Conservation (phyloP, 1,140 invertebrate species). For the Drosophila seguyi region DNA sequence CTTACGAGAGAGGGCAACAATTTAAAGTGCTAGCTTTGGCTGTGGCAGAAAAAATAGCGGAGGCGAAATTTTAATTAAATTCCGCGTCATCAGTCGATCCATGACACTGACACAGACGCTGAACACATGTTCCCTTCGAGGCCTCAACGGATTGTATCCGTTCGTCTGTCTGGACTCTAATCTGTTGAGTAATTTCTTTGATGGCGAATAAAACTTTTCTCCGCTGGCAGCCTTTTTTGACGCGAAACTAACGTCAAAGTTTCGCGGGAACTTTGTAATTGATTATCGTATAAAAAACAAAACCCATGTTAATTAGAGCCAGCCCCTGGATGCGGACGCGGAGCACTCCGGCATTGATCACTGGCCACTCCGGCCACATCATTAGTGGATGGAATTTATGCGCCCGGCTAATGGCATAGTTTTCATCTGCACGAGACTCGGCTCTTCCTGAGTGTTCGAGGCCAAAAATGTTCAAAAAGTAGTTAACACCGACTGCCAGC, state of each 20-base stretch:
- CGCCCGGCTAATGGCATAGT: constrained; percentile 63
- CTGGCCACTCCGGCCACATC: constrained; percentile 51
- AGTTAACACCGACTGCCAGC: constrained; percentile 34
- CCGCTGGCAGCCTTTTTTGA: constrained; percentile 16
- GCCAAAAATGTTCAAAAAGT: constrained; percentile 48
- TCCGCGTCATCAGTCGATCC: constrained; percentile 48
- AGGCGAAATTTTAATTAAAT: constrained; percentile 59
- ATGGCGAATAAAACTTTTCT: constrained; percentile 54
- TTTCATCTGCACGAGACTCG: constrained; percentile 20
- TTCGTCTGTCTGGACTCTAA: constrained; percentile 40
- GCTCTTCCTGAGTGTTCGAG: neutral
- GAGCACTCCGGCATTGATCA: constrained; percentile 49
- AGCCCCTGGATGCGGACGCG: constrained; percentile 16
- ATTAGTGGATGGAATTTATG: constrained; percentile 62
- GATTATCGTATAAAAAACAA: constrained; percentile 73
- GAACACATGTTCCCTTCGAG: constrained; percentile 61
- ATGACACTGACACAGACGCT: constrained; percentile 44
- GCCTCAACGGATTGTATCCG: constrained; percentile 32
- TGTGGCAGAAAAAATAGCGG: constrained; percentile 11
- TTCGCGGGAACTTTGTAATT: constrained; percentile 71
- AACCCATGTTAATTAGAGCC: constrained; percentile 71
- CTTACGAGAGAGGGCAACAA: constrained; percentile 38
- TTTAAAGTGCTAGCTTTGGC: constrained; percentile 51
- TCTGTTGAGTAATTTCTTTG: constrained; percentile 52
- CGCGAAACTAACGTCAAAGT: constrained; percentile 56